Percentiles rank a stretch among this genome's conserved stretches.
phyloP scores from a whole-genome alignment of 2,888 invertebrate genomes.

The Lamellibrachia satsuma region DNA sequence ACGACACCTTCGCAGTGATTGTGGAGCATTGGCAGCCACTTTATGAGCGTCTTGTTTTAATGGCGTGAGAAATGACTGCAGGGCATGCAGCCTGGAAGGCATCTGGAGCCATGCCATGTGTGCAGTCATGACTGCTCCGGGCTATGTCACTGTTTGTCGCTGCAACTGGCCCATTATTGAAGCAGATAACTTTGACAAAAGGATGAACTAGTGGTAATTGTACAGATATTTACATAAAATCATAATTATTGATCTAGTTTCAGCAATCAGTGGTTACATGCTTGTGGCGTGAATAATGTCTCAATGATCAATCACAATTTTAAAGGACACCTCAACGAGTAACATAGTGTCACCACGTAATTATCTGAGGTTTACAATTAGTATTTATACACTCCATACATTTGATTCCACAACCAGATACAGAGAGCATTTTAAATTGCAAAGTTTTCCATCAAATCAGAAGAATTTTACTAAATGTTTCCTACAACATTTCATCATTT shows the following conservation, averaged over 20 bases:
- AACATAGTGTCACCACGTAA: background rate
- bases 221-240: background rate
- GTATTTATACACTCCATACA: background rate
- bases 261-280: background rate
- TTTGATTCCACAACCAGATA: background rate
- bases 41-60: slow-evolving; percentile 3
- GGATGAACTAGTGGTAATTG: background rate
- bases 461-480: background rate
- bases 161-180: background rate
- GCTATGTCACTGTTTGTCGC: background rate
- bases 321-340: background rate
- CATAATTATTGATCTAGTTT: slow-evolving; percentile 1
- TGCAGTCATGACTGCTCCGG: background rate
- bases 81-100: background rate
- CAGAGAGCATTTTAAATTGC: background rate
- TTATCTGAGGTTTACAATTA: too few relatives aligned
- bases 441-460: background rate
- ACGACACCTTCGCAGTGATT: background rate
- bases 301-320: background rate
- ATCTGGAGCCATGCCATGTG: slow-evolving; percentile 12
- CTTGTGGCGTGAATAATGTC: background rate
- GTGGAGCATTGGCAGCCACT: background rate
- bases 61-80: slow-evolving; percentile 17
- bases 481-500: background rate
- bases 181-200: background rate